Base-by-base conservation (phyloP, 2,113 vertebrate genomes). In the Hippocampus guttulatus region DNA sequence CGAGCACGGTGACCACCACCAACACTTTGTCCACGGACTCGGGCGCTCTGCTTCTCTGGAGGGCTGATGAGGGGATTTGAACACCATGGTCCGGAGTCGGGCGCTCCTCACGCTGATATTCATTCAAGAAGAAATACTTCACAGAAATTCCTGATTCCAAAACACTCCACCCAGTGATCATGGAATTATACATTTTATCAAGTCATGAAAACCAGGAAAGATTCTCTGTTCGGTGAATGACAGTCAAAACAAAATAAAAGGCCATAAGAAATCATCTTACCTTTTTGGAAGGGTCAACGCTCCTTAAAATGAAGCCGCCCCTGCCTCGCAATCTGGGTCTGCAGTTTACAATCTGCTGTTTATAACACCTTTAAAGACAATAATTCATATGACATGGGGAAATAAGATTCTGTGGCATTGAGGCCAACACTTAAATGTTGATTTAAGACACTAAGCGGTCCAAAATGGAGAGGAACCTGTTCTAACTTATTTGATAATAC, bases 291-390 rank as follows among this genome's bases (percentile, higher is more conserved):
- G 62, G 40, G 23, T 69, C 74, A 20, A 81, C 58, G 0, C 0
- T 5, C 1, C 20, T 7, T 10, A 1, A 47, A 25, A 25, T 6
- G 40, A 88, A 81, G 25, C 2, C 0, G 0, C 0, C 0, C 0
- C 0, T 0, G 2, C 0, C 0, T 2, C 14, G 15, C 0, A 15
- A 0, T 67, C 0, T 18, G 2, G 0, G 0, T 0, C 0, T 0
- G 30, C 90, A 91, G 1, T 0, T 52, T 3, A 0, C 0, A 61
- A 86, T 80, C 0, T 14, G 14, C 51, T 30, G 12, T 12, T 45
- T 47, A n/a, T 45, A 65, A 16, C 64, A 65, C 2, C 41, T 27
- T 16, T 18, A 62, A 33, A 62, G 30, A 62, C 30, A 62, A 38
- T 16, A 40, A 8, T 64, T 23, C 3, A n/a, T 64, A 23, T 41